Evolutionary conservation across 2,888 invertebrate species (phyloP).

Genomic region (Drosophila koepferae): DNA sequence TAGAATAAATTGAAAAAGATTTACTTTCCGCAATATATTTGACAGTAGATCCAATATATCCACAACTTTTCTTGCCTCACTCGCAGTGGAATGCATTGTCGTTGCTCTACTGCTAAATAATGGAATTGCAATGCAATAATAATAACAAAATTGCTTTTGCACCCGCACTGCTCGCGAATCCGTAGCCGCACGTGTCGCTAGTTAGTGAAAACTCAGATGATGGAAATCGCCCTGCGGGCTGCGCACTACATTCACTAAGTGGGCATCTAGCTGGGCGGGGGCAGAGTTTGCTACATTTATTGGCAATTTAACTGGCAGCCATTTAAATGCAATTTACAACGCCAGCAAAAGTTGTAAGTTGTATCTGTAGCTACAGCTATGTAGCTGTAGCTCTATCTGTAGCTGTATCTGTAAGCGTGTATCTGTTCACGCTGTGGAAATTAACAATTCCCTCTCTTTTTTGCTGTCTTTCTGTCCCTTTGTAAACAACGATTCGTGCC

Average conservation of each 20-base stretch:
- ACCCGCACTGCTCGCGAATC: slow-evolving; percentile 7
- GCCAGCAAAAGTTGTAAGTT: slow-evolving; percentile 42
- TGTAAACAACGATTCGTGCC: slow-evolving; percentile 28
- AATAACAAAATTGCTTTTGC: slow-evolving; percentile 26
- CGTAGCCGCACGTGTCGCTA: slow-evolving; percentile 50
- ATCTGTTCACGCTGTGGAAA: slow-evolving; percentile 41
- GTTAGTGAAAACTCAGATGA: slow-evolving; percentile 28
- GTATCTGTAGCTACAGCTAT: slow-evolving; percentile 17
- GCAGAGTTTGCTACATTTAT: slow-evolving; percentile 29
- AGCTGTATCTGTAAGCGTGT: slow-evolving; percentile 25
- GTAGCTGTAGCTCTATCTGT: slow-evolving; percentile 26
- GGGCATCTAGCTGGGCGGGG: neutral
- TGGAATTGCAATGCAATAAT: slow-evolving; percentile 19
- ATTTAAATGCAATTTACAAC: slow-evolving; percentile 67
- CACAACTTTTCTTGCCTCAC: slow-evolving; percentile 3
- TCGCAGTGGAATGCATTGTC: slow-evolving; percentile 1
- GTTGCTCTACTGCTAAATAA: neutral
- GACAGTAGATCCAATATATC: too few relatives aligned
- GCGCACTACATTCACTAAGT: neutral
- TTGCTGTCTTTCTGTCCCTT: slow-evolving; percentile 2
- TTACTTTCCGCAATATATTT: neutral
- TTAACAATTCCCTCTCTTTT: slow-evolving; percentile 49
- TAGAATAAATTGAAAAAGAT: too few relatives aligned
- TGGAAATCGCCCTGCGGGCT: slow-evolving; percentile 1
- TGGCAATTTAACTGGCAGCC: slow-evolving; percentile 61